These are phyloP conservation scores for Crax fasciolata DNA, from an alignment of 2,797 vertebrate species.

Conservation along the genomic window DNA sequence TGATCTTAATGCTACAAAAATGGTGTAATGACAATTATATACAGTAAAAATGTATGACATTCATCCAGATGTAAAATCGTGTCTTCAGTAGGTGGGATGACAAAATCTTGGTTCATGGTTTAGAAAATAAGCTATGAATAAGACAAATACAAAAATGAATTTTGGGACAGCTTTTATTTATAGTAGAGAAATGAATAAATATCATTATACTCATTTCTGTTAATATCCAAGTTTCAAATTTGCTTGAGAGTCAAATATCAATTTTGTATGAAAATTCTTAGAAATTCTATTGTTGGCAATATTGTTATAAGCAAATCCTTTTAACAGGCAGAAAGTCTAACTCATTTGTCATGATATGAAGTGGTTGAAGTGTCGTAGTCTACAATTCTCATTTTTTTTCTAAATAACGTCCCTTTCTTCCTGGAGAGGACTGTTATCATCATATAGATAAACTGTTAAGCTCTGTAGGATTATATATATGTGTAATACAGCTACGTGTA, in stretches of 20 bases:
- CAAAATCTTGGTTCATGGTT: not conserved
- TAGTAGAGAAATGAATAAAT: not conserved
- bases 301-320: not conserved
- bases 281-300: not conserved
- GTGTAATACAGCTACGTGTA: not conserved
- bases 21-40: not conserved
- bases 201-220: not conserved
- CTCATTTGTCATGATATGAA: not conserved
- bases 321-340: not conserved
- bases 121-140: not conserved
- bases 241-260: not conserved
- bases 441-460: not conserved
- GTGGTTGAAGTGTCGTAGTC: not conserved
- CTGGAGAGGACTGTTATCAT: not conserved
- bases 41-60: not conserved
- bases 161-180: not conserved
- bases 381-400: not conserved
- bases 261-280: not conserved
- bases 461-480: not conserved
- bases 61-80: not conserved
- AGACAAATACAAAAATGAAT: not conserved
- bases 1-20: not conserved
- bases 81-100: not conserved
- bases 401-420: not conserved
- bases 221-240: not conserved